phyloP scores from a whole-genome alignment of 1,140 invertebrate species.

The Lordiphosa clarofinis region DNA sequence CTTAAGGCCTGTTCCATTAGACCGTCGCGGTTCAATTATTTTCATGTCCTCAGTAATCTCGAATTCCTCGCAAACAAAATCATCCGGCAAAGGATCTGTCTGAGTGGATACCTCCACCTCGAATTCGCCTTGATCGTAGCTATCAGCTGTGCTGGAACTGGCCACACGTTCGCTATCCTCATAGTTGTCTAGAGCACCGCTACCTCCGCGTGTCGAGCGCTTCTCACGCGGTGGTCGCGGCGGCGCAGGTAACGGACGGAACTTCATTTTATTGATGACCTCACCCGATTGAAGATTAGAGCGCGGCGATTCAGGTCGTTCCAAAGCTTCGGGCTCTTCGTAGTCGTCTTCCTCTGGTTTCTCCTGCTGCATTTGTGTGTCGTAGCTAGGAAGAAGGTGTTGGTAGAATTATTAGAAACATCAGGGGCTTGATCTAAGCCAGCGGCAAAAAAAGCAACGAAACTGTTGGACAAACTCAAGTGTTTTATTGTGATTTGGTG shows the following conservation, averaged over 20 bases:
- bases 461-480: conserved; percentile 29
- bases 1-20: conserved; percentile 34
- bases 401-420: conserved; percentile 66
- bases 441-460: conserved; percentile 21
- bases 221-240: conserved; percentile 86
- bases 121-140: conserved; percentile 60
- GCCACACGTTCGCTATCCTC: conserved; percentile 70
- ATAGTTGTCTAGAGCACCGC: conserved; percentile 50
- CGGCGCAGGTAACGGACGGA: conserved; percentile 89
- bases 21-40: conserved; percentile 62
- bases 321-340: conserved; percentile 59
- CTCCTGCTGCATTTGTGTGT: conserved; percentile 23
- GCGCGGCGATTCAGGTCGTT: conserved; percentile 79
- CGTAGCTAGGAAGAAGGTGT: conserved; percentile 56
- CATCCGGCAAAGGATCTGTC: conserved; percentile 89
- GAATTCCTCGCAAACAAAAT: conserved; percentile 86
- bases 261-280: conserved; percentile 88
- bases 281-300: conserved; percentile 84
- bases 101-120: conserved; percentile 89
- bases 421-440: conserved; percentile 19
- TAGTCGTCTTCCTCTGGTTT: conserved; percentile 63
- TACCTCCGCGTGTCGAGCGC: conserved; percentile 76
- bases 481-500: conserved; percentile 61
- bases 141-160: conserved; percentile 67
- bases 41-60: conserved; percentile 81